Base-by-base conservation (phyloP, 2,113 vertebrate genomes). In the Callithrix jacchus region DNA sequence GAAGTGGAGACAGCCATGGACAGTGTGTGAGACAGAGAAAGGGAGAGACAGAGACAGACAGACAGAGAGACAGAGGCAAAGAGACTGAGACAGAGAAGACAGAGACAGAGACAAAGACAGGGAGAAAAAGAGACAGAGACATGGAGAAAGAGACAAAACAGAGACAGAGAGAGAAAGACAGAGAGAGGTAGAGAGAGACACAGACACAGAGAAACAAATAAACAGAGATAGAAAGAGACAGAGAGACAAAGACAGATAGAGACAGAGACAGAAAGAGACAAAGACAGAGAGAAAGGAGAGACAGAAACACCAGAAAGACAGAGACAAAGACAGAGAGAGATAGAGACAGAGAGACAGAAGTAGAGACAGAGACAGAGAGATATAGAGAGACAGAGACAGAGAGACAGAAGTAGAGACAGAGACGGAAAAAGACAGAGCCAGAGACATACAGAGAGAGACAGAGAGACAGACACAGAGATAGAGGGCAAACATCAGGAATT, bases 401-500 rank as follows among this genome's bases (percentile, higher is more conserved):
- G 32, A n/a, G 9, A 9, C 20, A 25, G 27, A 13, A 42, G 42
- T 42, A 42, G 18, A 25, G 12, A 64, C 12, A 80, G 30, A 52
- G 18, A 47, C 8, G 11, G 30, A 25, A 9, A 86, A 1, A 52
- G 27, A 70, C 27, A 54, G 45, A 56, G 14, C 4, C 8, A 20
- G 23, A 64, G 61, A 64, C 2, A 64, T 2, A 13, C 12, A 71
- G 5, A 54, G 5, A 87, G 21, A 40, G 9, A 40, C 70, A 40
- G 37, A 42, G 3, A 12, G 23, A 20, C 13, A 85, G 18, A 8
- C 17, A 23, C 0, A n/a, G n/a, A 25, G 6, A 32, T 16, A 52
- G 5, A 35, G 13, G 32, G 9, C 5, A 3, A 27, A 2, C 61
- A 5, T 58, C 1, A 0, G n/a, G 6, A 12, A 16, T 10, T 18